phyloP scores from a whole-genome alignment of 2,113 vertebrate species.

The Hemicordylus capensis region DNA sequence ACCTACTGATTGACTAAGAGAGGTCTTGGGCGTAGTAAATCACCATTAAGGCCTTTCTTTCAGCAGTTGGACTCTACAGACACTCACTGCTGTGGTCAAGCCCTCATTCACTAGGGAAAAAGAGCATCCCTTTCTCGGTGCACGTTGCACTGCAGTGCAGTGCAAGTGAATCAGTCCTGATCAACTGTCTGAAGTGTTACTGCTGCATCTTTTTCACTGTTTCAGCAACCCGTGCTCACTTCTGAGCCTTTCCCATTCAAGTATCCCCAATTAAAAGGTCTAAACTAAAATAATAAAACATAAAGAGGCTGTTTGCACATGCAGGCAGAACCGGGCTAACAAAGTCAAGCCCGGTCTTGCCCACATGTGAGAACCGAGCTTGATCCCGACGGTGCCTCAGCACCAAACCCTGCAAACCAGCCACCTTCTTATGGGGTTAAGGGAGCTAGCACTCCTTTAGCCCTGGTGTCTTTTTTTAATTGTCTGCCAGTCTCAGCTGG shows the following conservation, averaged over 20 bases:
- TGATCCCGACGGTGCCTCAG: too few relatives aligned
- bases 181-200: background rate
- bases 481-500: too few relatives aligned
- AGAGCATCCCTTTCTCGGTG: background rate
- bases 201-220: background rate
- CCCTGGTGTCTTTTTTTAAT: too few relatives aligned
- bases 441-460: too few relatives aligned
- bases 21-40: slow-evolving; percentile 38
- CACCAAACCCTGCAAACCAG: too few relatives aligned
- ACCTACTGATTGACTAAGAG: slow-evolving; percentile 30
- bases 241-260: background rate
- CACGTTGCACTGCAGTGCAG: too few relatives aligned
- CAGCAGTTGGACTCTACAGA: background rate
- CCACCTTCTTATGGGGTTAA: too few relatives aligned
- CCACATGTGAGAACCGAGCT: too few relatives aligned
- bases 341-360: too few relatives aligned
- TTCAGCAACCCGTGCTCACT: background rate
- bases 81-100: background rate
- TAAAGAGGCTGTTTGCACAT: too few relatives aligned
- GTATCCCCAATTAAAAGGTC: background rate
- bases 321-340: too few relatives aligned
- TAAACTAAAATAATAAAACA: too few relatives aligned
- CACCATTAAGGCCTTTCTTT: slow-evolving; percentile 35
- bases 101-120: background rate
- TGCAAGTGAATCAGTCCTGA: background rate